Evolutionary conservation across 2,888 invertebrate genomes (phyloP).

Genomic region (Lacanobia wlatinum): DNA sequence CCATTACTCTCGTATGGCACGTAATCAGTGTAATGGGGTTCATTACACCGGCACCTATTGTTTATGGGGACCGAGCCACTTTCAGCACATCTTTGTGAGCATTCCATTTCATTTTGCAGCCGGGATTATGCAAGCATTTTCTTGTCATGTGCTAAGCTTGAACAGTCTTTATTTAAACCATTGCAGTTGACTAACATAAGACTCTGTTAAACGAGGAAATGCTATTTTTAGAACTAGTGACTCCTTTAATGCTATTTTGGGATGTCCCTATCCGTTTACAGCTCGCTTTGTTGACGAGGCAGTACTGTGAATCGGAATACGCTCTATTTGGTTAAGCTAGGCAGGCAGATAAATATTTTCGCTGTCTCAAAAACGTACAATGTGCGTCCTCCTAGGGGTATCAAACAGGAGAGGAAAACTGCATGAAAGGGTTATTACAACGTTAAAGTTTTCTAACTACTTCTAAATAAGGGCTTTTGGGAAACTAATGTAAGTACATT

Average conservation of each 20-base stretch:
- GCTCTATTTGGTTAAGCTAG: not conserved
- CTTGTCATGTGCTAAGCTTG: constrained; percentile 17
- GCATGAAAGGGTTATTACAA: not conserved
- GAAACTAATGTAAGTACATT: constrained; percentile 24
- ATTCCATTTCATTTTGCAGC: constrained; percentile 51
- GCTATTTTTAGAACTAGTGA: constrained; percentile 38
- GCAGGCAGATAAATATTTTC: not conserved
- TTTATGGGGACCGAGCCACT: constrained; percentile 54
- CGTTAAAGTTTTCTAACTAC: constrained; percentile 13
- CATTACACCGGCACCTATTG: constrained; percentile 57
- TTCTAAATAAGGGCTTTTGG: constrained; percentile 20
- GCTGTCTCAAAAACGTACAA: not conserved
- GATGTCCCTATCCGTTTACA: constrained; percentile 17
- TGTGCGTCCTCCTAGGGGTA: not conserved
- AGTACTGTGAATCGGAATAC: not conserved
- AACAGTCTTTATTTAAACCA: constrained; percentile 32
- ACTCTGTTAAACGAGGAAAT: constrained; percentile 28
- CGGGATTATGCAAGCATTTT: constrained; percentile 45
- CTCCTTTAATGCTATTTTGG: constrained; percentile 37
- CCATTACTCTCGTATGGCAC: constrained; percentile 45
- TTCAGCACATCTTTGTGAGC: constrained; percentile 27
- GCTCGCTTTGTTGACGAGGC: not conserved
- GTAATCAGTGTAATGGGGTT: constrained; percentile 59
- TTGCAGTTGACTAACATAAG: constrained; percentile 11
- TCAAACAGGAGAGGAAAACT: not conserved